Percentiles rank a stretch among this genome's conserved stretches.
phyloP scores from a whole-genome alignment of 2,888 invertebrate genomes.

The Zelleria hepariella region DNA sequence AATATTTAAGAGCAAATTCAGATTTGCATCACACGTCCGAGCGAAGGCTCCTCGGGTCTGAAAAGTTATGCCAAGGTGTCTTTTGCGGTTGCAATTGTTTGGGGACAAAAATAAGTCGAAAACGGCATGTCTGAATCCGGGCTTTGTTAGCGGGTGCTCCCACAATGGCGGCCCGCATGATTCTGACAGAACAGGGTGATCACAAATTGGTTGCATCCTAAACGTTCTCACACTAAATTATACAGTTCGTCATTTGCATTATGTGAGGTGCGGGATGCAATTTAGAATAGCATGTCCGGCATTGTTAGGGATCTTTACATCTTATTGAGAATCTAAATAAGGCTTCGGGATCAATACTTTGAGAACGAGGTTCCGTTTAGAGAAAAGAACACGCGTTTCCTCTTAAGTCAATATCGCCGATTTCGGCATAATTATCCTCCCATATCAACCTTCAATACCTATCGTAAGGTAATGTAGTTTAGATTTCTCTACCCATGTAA shows the following conservation, averaged over 20 bases:
- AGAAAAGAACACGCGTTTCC: too few species aligned
- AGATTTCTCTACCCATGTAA: too few species aligned
- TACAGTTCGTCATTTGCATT: background rate
- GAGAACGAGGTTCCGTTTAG: too few species aligned
- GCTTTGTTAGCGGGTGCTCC: background rate
- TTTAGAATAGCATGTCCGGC: background rate
- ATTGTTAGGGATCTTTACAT: background rate
- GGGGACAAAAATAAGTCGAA: too few species aligned
- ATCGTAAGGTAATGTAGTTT: too few species aligned
- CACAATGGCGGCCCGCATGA: conserved; percentile 44
- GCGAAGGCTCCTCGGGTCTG: too few species aligned
- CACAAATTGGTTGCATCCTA: background rate
- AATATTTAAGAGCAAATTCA: too few species aligned
- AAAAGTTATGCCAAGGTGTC: too few species aligned
- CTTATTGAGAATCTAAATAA: too few species aligned
- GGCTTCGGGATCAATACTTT: too few species aligned
- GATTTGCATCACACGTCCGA: too few species aligned
- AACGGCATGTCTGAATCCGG: background rate
- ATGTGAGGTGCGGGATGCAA: background rate
- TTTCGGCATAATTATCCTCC: background rate
- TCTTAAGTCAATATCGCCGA: background rate
- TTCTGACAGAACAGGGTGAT: conserved; percentile 18
- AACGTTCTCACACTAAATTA: background rate
- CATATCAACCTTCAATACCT: too few species aligned
- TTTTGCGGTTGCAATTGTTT: background rate